A percentile compares a stretch with the other conserved stretches of the same genome.
Evolutionary conservation across 2,888 invertebrate species (phyloP).

Genomic region (Heteropelma amictum): DNA sequence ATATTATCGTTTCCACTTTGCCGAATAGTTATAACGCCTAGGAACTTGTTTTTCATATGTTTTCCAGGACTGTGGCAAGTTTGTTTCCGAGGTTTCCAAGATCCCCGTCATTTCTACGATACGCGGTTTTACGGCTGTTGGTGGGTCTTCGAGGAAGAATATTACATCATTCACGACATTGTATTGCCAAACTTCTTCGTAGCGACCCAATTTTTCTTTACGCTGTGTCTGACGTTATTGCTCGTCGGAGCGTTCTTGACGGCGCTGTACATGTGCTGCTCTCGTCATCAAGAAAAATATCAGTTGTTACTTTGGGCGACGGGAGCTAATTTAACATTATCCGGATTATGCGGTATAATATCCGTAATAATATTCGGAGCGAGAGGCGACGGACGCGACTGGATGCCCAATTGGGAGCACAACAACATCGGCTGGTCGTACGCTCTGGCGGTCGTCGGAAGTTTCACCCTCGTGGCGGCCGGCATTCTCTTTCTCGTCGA

Average conservation of each 20-base stretch:
- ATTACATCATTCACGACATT: constrained; percentile 94
- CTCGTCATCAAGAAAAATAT: constrained; percentile 88
- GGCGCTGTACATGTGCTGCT: constrained; percentile 85
- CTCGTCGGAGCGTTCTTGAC: constrained; percentile 87
- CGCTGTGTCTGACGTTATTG: constrained; percentile 90
- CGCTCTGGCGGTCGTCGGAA: constrained; percentile 90
- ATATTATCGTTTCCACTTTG: too few relatives aligned
- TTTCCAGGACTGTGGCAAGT: constrained; percentile 94
- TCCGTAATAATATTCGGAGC: constrained; percentile 93
- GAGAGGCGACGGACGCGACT: constrained; percentile 93
- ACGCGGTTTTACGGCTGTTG: constrained; percentile 91
- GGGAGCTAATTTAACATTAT: constrained; percentile 85
- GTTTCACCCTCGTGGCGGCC: constrained; percentile 86
- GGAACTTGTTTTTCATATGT: neutral
- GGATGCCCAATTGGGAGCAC: constrained; percentile 98
- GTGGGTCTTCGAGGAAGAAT: constrained; percentile 99
- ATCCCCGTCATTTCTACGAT: constrained; percentile 92
- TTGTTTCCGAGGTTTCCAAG: constrained; percentile 93
- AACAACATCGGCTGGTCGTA: constrained; percentile 97
- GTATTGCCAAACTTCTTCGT: constrained; percentile 95
- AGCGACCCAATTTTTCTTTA: constrained; percentile 95
- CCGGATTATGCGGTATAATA: constrained; percentile 89
- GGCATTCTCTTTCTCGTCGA: constrained; percentile 91
- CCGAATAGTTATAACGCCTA: too few relatives aligned
- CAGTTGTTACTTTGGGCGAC: constrained; percentile 86